Evolutionary conservation across 2,888 invertebrate genomes (phyloP).

Genomic region (Oxyteleia sp.): DNA sequence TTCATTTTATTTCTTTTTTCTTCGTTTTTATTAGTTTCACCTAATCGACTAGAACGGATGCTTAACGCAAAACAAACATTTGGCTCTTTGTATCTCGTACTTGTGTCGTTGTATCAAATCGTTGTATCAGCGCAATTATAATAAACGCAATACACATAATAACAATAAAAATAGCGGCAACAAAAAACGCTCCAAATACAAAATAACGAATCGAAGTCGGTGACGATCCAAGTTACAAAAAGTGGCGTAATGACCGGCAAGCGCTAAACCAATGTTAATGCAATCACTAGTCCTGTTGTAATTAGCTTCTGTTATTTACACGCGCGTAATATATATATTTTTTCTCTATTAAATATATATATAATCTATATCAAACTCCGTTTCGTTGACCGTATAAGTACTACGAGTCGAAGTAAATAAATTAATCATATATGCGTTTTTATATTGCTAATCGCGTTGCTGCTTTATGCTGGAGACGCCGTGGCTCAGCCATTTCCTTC

Average conservation of each 20-base stretch:
- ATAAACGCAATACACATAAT: constrained; percentile 63
- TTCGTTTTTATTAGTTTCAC: constrained; percentile 18
- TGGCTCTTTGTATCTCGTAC: constrained; percentile 53
- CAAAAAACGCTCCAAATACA: constrained; percentile 29
- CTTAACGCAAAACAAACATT: constrained; percentile 58
- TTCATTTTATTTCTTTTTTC: constrained; percentile 22
- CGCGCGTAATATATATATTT: constrained; percentile 58
- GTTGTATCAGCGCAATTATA: constrained; percentile 80
- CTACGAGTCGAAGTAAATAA: constrained; percentile 67
- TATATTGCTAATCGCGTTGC: constrained; percentile 82
- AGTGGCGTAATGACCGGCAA: constrained; percentile 33
- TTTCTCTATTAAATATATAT: constrained; percentile 62
- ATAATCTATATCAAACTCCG: constrained; percentile 70
- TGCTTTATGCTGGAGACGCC: constrained; percentile 75
- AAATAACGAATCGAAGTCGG: constrained; percentile 28
- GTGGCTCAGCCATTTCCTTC: background rate
- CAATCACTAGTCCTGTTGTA: constrained; percentile 54
- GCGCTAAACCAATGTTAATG: constrained; percentile 40
- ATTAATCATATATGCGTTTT: constrained; percentile 38
- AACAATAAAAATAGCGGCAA: constrained; percentile 63
- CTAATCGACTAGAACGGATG: constrained; percentile 50
- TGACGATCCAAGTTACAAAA: constrained; percentile 37
- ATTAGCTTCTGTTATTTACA: constrained; percentile 68
- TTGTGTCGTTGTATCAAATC: constrained; percentile 83
- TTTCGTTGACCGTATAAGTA: constrained; percentile 70